Evolutionary conservation across 2,113 vertebrate genomes (phyloP).

Genomic region (human (Homo sapiens)): GRCh38 chr2:116366001-116366500

Average conservation of each 20-base stretch:
- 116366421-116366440: constrained; percentile 15
- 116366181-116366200: neutral
- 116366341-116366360: neutral
- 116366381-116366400: constrained; percentile 54
- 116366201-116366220: neutral
- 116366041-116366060: neutral
- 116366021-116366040: neutral
- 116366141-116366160: neutral
- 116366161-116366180: neutral
- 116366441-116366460: neutral
- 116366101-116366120: neutral
- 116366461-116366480: neutral
- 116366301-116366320: neutral
- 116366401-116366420: constrained; percentile 37
- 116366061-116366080: neutral
- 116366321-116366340: neutral
- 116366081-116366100: neutral
- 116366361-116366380: constrained; percentile 8
- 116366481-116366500: neutral
- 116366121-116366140: neutral
- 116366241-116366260: neutral
- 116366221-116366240: neutral
- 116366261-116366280: neutral
- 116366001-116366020: neutral
- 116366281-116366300: neutral